A percentile compares a stretch with the other conserved stretches of the same genome.
Conservation (phyloP, 2,888 invertebrate genomes). For the Liodrosophila aerea region DNA sequence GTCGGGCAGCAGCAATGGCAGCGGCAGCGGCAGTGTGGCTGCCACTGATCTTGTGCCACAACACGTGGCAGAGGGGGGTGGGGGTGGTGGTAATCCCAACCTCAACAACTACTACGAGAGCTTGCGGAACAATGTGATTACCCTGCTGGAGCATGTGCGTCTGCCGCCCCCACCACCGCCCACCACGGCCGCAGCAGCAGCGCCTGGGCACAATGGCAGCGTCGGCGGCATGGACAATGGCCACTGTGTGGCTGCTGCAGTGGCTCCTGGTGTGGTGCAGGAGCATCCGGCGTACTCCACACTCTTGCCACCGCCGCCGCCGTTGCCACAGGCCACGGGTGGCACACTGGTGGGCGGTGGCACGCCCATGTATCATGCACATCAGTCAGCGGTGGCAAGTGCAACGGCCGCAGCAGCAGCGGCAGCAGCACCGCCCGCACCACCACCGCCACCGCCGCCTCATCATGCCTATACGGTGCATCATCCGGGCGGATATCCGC, state of each 20-base stretch:
- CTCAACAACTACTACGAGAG: constrained; percentile 96
- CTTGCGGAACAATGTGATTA: constrained; percentile 95
- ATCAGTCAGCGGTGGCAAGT: constrained; percentile 47
- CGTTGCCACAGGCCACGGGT: constrained; percentile 37
- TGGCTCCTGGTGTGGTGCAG: constrained; percentile 4
- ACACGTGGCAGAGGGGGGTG: constrained; percentile 30
- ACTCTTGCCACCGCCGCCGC: constrained; percentile 57
- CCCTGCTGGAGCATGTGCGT: constrained; percentile 93
- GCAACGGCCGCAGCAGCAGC: constrained; percentile 46
- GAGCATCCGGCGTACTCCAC: constrained; percentile 63
- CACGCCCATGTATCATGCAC: constrained; percentile 40
- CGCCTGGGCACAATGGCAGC: constrained; percentile 31
- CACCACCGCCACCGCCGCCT: constrained; percentile 64
- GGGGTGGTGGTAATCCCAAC: constrained; percentile 83
- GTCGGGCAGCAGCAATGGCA: constrained; percentile 15
- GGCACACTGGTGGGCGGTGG: background rate
- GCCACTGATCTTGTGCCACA: constrained; percentile 14
- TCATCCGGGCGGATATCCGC: constrained; percentile 80
- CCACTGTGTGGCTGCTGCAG: constrained; percentile 4
- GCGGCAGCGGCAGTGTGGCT: constrained; percentile 4
- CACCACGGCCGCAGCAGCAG: constrained; percentile 23
- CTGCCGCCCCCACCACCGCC: constrained; percentile 85
- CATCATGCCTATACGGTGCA: constrained; percentile 81
- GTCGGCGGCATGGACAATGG: constrained; percentile 1
- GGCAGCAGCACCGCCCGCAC: constrained; percentile 58